These are phyloP conservation scores for Festucalex cinctus DNA, from an alignment of 2,113 vertebrate species.

Conservation along the genomic window DNA sequence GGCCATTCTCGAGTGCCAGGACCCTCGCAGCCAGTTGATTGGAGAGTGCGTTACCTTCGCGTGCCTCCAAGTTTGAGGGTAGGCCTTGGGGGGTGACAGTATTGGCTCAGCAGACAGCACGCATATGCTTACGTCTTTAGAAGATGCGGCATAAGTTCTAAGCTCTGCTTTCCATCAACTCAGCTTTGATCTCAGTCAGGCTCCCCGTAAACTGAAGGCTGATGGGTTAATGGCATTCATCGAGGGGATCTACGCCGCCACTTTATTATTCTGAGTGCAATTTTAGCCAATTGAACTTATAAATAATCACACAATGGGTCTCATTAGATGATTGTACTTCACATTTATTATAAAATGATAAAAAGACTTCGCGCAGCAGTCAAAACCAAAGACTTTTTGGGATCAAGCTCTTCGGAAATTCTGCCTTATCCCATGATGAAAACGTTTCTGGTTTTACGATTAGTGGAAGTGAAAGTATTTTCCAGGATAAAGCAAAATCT, in stretches of 20 bases:
- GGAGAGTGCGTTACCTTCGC: constrained; percentile 50
- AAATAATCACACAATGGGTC: background rate
- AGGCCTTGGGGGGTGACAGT: constrained; percentile 12
- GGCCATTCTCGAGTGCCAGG: constrained; percentile 20
- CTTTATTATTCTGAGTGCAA: background rate
- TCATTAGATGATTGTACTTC: background rate
- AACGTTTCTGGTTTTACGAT: background rate
- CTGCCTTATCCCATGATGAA: background rate
- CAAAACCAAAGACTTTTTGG: background rate
- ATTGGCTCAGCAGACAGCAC: constrained; percentile 12
- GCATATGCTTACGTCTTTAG: constrained; percentile 27
- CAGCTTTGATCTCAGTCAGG: constrained; percentile 11
- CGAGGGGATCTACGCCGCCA: background rate
- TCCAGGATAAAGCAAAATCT: constrained; percentile 2
- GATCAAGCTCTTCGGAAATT: background rate
- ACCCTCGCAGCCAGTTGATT: constrained; percentile 53
- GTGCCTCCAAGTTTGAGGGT: constrained; percentile 40
- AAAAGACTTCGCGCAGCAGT: background rate
- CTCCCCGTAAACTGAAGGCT: background rate
- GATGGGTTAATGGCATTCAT: background rate
- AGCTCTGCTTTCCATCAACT: constrained; percentile 19
- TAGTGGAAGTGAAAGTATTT: constrained; percentile 2
- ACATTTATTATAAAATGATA: background rate
- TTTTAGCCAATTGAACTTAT: background rate
- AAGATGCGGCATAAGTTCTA: constrained; percentile 17